Evolutionary conservation across 2,888 invertebrate genomes (phyloP).

Genomic region (Heliconius erato): DNA sequence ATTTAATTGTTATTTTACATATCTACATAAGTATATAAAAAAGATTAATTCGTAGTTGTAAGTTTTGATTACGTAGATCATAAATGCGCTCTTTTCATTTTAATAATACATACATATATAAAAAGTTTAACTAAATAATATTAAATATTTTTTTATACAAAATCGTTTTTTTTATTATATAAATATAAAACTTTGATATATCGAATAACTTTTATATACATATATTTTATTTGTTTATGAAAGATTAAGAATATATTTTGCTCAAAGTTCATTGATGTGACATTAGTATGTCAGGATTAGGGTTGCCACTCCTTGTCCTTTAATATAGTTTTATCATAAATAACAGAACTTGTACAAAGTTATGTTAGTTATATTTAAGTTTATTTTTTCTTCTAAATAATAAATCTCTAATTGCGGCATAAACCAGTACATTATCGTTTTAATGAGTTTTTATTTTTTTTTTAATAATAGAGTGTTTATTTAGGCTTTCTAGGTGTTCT

Average conservation of each 20-base stretch:
- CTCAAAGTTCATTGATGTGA: conserved; percentile 51
- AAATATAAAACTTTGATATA: not conserved
- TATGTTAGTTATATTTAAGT: no score
- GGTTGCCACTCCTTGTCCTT: not conserved
- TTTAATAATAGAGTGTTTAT: no score
- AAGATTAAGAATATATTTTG: conserved; percentile 30
- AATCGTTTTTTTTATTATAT: not conserved
- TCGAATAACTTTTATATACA: no score
- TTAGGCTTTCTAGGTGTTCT: no score
- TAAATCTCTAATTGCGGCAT: no score
- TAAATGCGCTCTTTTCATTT: not conserved
- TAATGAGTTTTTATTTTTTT: no score
- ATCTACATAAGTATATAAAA: not conserved
- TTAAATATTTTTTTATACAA: not conserved
- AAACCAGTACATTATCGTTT: no score
- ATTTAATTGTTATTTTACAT: not conserved
- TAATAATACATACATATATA: not conserved
- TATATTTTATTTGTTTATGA: not conserved
- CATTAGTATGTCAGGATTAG: conserved; percentile 36
- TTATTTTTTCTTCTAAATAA: no score
- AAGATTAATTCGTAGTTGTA: not conserved
- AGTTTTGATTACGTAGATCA: not conserved
- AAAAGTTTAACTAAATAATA: not conserved
- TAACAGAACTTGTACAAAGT: no score
- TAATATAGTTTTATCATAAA: no score